Percentiles rank a stretch among this genome's conserved stretches.
Conservation (phyloP, 2,113 vertebrate species). For the Capreolus pygargus region DNA sequence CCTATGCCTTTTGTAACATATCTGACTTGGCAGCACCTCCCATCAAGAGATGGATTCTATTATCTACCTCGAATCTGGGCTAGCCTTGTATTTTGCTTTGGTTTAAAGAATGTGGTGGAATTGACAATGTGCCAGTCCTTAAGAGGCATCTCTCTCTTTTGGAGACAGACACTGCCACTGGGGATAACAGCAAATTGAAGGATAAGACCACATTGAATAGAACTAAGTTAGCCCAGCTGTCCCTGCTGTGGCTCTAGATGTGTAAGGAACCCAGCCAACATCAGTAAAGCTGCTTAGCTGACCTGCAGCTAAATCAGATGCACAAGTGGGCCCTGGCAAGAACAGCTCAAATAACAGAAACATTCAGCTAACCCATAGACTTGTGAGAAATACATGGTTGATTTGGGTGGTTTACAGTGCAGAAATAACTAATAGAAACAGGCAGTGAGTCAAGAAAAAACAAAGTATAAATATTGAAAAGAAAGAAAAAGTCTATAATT, state of each 20-base stretch:
- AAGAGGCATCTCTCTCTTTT: background rate
- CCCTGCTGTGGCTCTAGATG: background rate
- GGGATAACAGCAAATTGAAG: background rate
- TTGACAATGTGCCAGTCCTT: background rate
- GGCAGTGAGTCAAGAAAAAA: background rate
- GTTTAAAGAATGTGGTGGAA: background rate
- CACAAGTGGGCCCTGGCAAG: background rate
- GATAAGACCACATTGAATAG: background rate
- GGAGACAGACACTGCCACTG: background rate
- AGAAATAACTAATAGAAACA: background rate
- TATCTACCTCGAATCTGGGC: background rate
- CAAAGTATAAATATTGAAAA: background rate
- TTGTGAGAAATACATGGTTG: background rate
- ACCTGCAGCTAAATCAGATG: background rate
- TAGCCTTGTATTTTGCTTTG: background rate
- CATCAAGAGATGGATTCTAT: background rate
- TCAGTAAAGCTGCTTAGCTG: background rate
- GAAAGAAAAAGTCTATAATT: background rate
- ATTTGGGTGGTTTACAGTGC: background rate
- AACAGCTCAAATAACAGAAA: slow-evolving; percentile 1
- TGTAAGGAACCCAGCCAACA: background rate
- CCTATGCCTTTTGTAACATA: background rate
- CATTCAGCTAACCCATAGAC: background rate
- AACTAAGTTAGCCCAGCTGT: background rate
- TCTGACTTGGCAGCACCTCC: background rate